phyloP scores from a whole-genome alignment of 2,888 invertebrate species.

The Tenthredo distinguenda region DNA sequence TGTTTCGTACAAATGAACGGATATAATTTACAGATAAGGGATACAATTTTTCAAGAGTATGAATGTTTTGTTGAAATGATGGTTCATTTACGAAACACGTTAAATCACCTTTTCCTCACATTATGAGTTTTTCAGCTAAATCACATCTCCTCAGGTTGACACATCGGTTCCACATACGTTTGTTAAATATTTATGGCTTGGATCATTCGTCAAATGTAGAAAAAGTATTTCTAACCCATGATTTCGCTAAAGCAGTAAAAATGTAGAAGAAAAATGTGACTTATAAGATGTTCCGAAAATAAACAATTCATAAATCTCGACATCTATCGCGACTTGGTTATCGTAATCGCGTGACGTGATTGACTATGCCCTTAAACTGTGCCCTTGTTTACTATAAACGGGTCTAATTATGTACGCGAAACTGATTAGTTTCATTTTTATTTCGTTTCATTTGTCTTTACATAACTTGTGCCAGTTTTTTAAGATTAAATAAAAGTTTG shows the following conservation, averaged over 20 bases:
- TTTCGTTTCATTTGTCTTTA: neutral
- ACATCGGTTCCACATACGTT: too few species aligned
- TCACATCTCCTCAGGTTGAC: too few species aligned
- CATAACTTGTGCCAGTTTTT: neutral
- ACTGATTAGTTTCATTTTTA: neutral
- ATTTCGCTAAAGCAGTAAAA: neutral
- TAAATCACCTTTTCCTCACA: too few species aligned
- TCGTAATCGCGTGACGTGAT: slow-evolving; percentile 46
- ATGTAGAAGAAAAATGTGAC: neutral
- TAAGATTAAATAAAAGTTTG: neutral
- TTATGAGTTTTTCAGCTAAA: too few species aligned
- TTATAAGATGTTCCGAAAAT: neutral
- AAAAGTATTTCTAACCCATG: too few species aligned
- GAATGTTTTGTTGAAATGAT: too few species aligned
- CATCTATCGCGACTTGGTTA: neutral
- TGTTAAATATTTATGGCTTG: too few species aligned
- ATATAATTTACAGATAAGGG: too few species aligned
- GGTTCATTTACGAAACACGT: too few species aligned
- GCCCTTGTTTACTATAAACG: slow-evolving; percentile 70
- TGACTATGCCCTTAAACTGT: slow-evolving; percentile 66
- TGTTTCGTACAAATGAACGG: too few species aligned
- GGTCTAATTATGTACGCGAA: neutral
- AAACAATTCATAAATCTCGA: neutral
- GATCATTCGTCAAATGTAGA: too few species aligned
- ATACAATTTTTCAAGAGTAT: too few species aligned